phyloP scores from a whole-genome alignment of 2,888 invertebrate genomes.

The Eremobia ochroleuca region DNA sequence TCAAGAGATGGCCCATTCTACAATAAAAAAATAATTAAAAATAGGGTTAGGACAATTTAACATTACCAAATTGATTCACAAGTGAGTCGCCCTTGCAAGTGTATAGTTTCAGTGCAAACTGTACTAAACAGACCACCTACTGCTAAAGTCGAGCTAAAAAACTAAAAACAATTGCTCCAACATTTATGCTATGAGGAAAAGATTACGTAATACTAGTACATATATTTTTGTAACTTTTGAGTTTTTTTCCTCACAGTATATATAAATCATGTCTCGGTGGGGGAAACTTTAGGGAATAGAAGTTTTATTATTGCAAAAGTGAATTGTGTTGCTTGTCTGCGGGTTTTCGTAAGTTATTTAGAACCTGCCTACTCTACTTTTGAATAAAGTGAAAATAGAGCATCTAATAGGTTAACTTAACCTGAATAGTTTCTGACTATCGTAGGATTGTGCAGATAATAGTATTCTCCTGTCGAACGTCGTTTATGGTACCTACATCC shows the following conservation, averaged over 20 bases:
- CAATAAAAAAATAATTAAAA: no score
- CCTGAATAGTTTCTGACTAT: background rate
- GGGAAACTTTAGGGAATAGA: slow-evolving; percentile 37
- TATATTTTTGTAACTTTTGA: slow-evolving; percentile 41
- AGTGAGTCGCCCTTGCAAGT: background rate
- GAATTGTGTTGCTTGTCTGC: slow-evolving; percentile 40
- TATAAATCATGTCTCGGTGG: slow-evolving; percentile 39
- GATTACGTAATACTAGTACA: slow-evolving; percentile 31
- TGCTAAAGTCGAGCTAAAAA: background rate
- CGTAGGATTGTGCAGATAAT: background rate
- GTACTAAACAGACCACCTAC: background rate
- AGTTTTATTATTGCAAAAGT: slow-evolving; percentile 54
- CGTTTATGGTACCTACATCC: background rate
- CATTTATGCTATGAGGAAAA: slow-evolving; percentile 28
- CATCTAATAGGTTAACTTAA: background rate
- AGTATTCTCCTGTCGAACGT: no score
- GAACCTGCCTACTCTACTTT: slow-evolving; percentile 3
- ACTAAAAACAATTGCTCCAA: slow-evolving; percentile 23
- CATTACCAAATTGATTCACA: background rate
- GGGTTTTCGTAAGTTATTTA: slow-evolving; percentile 19
- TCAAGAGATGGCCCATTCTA: no score
- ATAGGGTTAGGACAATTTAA: no score
- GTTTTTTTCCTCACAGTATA: slow-evolving; percentile 40
- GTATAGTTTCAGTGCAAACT: no score
- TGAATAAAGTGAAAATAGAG: slow-evolving; percentile 25